These are phyloP conservation scores for Promerops cafer DNA, from an alignment of 2,113 vertebrate genomes.

Conservation along the genomic window DNA sequence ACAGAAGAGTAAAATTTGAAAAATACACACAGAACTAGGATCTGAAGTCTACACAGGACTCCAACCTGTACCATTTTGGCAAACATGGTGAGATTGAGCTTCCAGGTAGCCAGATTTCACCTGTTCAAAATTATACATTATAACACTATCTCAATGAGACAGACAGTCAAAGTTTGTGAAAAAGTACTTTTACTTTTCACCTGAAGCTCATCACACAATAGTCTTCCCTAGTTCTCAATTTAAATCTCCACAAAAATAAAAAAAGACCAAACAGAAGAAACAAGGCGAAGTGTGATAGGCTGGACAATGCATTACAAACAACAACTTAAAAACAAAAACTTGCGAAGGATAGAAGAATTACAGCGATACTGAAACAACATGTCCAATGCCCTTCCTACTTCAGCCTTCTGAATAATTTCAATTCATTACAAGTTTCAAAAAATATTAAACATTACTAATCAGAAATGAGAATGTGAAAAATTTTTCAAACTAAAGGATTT, in stretches of 20 bases:
- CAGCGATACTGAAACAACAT: not conserved
- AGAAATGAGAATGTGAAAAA: not conserved
- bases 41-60: not conserved
- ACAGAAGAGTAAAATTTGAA: not conserved
- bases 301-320: not conserved
- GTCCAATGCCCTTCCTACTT: not conserved
- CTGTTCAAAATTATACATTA: not conserved
- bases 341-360: not conserved
- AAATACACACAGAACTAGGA: not conserved
- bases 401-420: not conserved
- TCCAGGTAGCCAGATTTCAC: not conserved
- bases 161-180: not conserved
- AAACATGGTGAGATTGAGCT: not conserved
- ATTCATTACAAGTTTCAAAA: not conserved
- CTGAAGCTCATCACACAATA: not conserved
- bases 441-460: not conserved
- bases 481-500: not conserved
- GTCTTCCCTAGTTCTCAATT: not conserved
- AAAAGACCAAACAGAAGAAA: not conserved
- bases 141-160: not conserved
- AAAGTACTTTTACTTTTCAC: not conserved
- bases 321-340: not conserved
- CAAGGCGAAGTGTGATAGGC: not conserved
- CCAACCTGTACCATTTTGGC: not conserved
- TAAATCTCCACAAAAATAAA: not conserved